Conservation (phyloP, 35 echinoderm and acorn worm genomes). For the Ophiothrix spiculata region DNA sequence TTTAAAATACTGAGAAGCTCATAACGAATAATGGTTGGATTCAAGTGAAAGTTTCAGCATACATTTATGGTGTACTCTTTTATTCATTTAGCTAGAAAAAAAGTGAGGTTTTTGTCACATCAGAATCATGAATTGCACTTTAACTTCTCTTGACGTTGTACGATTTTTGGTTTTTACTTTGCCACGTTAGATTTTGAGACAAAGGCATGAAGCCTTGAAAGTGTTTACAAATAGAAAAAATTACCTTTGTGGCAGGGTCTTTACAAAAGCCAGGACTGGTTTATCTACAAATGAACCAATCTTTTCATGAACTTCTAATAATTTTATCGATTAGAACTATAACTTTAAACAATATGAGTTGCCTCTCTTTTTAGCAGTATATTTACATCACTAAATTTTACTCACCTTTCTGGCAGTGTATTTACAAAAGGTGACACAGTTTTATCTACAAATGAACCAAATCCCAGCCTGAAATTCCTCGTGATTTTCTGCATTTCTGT, state of each 20-base stretch:
- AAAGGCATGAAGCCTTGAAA: too few relatives aligned
- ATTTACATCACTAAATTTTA: neutral
- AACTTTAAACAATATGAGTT: neutral
- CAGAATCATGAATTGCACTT: too few relatives aligned
- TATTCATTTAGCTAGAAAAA: too few relatives aligned
- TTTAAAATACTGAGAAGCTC: too few relatives aligned
- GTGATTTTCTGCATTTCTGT: conserved; percentile 45
- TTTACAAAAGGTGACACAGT: conserved; percentile 67
- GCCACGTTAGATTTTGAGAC: too few relatives aligned
- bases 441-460: conserved; percentile 88
- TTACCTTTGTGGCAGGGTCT: neutral
- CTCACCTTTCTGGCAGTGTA: conserved; percentile 52
- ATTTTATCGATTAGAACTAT: neutral
- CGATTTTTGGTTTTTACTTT: too few relatives aligned
- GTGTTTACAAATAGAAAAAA: neutral
- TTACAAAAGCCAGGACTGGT: neutral
- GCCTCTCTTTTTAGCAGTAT: neutral
- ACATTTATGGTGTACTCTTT: too few relatives aligned
- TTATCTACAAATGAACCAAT: neutral
- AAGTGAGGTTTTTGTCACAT: too few relatives aligned
- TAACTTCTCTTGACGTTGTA: too few relatives aligned
- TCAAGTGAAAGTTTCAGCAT: too few relatives aligned
- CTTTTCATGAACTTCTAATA: neutral
- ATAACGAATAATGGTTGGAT: too few relatives aligned
- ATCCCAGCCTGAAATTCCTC: conserved; percentile 52